A percentile compares a stretch with the other conserved stretches of the same genome.
These are phyloP conservation scores for Drosophila hamatofila DNA, from an alignment of 2,888 invertebrate species.

Conservation along the genomic window DNA sequence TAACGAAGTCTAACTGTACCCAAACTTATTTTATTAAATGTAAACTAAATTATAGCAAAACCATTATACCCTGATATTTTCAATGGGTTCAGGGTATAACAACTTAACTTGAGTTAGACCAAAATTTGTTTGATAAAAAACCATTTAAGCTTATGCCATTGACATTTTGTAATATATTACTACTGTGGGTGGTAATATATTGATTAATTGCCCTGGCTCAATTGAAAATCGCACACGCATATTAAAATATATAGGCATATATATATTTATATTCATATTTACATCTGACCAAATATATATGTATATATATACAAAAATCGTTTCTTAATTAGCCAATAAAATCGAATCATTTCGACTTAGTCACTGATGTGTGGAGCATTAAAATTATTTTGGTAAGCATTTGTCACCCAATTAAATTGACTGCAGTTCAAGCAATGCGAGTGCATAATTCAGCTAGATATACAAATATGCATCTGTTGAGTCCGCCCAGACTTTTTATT, in stretches of 20 bases:
- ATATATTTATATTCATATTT: slow-evolving; percentile 11
- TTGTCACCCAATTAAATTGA: slow-evolving; percentile 80
- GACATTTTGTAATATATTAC: slow-evolving; percentile 4
- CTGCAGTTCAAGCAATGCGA: slow-evolving; percentile 44
- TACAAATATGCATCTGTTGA: neutral
- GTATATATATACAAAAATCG: slow-evolving; percentile 21
- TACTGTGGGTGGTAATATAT: slow-evolving; percentile 22
- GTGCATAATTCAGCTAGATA: slow-evolving; percentile 27
- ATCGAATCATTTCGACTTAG: slow-evolving; percentile 78
- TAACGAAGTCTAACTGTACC: no score
- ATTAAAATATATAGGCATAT: slow-evolving; percentile 22
- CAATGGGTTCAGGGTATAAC: no score
- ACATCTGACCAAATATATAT: slow-evolving; percentile 8
- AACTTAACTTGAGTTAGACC: no score
- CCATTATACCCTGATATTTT: no score
- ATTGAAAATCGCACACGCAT: slow-evolving; percentile 67
- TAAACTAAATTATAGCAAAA: no score
- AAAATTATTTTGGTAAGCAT: slow-evolving; percentile 75
- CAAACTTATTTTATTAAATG: no score
- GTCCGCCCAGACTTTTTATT: slow-evolving; percentile 73
- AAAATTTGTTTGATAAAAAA: no score
- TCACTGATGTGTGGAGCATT: slow-evolving; percentile 79
- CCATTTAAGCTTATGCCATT: neutral
- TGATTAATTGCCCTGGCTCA: slow-evolving; percentile 76
- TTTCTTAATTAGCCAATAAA: slow-evolving; percentile 76